Evolutionary conservation across 2,113 vertebrate genomes (phyloP).

Genomic region (Corydoras sp.): DNA sequence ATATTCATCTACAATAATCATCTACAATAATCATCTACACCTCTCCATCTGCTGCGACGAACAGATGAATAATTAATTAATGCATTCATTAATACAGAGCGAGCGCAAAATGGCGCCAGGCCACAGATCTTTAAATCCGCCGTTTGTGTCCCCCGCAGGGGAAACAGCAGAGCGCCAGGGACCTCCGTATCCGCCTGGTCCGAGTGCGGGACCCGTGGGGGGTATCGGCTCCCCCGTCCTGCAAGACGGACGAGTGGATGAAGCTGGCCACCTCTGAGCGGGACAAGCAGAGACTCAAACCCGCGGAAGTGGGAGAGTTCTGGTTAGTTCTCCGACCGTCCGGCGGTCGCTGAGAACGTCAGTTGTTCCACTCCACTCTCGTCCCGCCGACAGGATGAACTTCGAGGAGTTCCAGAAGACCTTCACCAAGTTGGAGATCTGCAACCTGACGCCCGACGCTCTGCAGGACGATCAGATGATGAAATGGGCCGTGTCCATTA

Average conservation of each 20-base stretch:
- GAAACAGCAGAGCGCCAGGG: conserved; percentile 50
- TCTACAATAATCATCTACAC: too few species aligned
- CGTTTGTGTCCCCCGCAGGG: conserved; percentile 49
- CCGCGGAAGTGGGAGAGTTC: conserved; percentile 83
- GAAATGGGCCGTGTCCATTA: conserved; percentile 87
- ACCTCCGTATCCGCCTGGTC: conserved; percentile 74
- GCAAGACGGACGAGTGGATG: conserved; percentile 82
- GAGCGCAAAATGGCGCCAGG: neutral
- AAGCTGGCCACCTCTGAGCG: conserved; percentile 74
- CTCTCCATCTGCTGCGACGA: too few species aligned
- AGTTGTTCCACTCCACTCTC: neutral
- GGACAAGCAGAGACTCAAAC: conserved; percentile 78
- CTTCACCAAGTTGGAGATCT: conserved; percentile 96
- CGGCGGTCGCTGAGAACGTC: neutral
- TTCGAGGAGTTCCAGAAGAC: conserved; percentile 84
- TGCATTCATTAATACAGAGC: too few species aligned
- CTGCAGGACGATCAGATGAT: conserved; percentile 77
- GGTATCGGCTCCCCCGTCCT: conserved; percentile 60
- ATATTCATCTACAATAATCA: too few species aligned
- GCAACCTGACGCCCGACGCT: conserved; percentile 89
- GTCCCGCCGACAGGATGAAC: conserved; percentile 76
- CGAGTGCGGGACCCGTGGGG: conserved; percentile 94
- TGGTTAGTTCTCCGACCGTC: conserved; percentile 67
- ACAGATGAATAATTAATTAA: too few species aligned
- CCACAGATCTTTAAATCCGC: neutral